Evolutionary conservation across 2,888 invertebrate species (phyloP).

Genomic region (Biston betularia): DNA sequence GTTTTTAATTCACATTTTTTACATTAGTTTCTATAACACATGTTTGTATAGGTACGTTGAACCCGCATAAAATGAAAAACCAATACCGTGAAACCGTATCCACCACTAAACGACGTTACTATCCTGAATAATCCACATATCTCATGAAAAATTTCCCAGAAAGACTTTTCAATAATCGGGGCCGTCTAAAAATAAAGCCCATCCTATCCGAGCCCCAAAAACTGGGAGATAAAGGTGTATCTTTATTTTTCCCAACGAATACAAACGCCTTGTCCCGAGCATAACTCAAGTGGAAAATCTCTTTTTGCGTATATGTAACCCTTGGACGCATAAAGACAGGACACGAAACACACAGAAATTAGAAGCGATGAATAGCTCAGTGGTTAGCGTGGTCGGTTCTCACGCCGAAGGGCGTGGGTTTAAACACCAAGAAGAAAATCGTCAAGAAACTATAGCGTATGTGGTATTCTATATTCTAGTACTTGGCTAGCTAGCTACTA

Average conservation of each 20-base stretch:
- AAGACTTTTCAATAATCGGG: conserved; percentile 28
- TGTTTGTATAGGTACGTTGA: neutral
- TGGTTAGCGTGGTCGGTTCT: no score
- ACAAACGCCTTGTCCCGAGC: conserved; percentile 44
- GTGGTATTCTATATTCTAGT: no score
- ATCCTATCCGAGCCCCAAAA: conserved; percentile 19
- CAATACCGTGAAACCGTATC: neutral
- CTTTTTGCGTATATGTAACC: conserved; percentile 41
- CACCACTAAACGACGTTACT: conserved; percentile 2
- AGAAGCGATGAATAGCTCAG: no score
- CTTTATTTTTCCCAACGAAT: conserved; percentile 44
- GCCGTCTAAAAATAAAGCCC: conserved; percentile 27
- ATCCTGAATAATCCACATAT: conserved; percentile 16
- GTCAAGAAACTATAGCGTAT: no score
- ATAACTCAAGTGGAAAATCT: conserved; percentile 48
- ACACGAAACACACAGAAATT: neutral
- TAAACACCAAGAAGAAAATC: no score
- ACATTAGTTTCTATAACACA: neutral
- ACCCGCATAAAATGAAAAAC: neutral
- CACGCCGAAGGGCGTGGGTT: no score
- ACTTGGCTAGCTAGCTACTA: no score
- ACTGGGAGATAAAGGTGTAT: conserved; percentile 39
- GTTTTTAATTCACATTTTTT: no score
- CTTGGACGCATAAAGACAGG: neutral
- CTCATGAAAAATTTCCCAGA: conserved; percentile 13